A percentile compares a stretch with the other conserved stretches of the same genome.
These are phyloP conservation scores for Agrotis puta DNA, from an alignment of 2,888 invertebrate genomes.

Conservation along the genomic window DNA sequence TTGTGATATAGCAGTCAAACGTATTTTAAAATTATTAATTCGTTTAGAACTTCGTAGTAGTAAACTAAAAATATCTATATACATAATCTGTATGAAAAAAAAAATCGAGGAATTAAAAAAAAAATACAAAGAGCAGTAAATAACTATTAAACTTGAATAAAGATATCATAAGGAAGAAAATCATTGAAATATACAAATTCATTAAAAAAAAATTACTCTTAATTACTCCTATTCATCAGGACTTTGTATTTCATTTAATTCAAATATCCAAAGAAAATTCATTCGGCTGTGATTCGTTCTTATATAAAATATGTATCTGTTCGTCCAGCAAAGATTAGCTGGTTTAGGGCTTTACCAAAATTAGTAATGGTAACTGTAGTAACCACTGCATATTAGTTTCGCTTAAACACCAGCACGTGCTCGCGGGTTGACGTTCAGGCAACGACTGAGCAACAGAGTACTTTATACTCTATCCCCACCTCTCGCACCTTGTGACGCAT, in stretches of 20 bases:
- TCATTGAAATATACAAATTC: background rate
- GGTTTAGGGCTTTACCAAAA: background rate
- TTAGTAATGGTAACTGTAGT: background rate
- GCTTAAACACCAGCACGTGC: no score
- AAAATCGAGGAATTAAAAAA: background rate
- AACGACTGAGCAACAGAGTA: no score
- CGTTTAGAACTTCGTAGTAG: conserved; percentile 3
- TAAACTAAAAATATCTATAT: conserved; percentile 23
- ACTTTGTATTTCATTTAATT: no score
- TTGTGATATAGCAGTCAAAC: background rate
- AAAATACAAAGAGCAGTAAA: background rate
- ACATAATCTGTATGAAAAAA: background rate
- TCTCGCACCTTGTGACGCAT: no score
- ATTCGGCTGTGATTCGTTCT: no score
- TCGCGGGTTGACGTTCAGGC: no score
- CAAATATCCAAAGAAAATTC: no score
- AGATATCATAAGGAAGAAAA: conserved; percentile 9
- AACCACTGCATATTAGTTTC: no score
- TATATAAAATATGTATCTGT: no score
- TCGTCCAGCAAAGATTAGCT: background rate
- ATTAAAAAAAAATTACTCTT: no score
- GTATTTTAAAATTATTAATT: conserved; percentile 5
- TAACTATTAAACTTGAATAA: conserved; percentile 32
- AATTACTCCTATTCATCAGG: no score
- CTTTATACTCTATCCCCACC: no score